Base-by-base conservation (phyloP, 2,888 invertebrate species). In the Sinelater perroti region DNA sequence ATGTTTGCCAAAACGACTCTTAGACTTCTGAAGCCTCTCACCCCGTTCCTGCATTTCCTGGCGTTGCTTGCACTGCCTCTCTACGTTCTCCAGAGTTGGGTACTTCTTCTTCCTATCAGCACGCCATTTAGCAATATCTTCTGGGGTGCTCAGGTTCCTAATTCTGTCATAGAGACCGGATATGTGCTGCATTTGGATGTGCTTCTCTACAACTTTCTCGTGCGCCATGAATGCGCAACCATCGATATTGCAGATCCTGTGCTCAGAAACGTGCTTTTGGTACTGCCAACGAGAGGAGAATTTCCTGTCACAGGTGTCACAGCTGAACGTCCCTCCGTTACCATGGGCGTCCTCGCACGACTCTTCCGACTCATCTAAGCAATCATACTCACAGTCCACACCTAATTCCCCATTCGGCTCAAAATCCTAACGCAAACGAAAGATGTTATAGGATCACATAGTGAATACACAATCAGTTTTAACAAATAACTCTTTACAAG, bases 61-160 rank as follows among this genome's bases (percentile, higher is more conserved):
- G 21, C 81, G 78, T 60, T 84, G 83, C 26, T 86, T 83, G 63
- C 83, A 82, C 69, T 85, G 82, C 62, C 85, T 83, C 58, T 85
- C 85, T 18, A 75, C 81, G 73, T 90, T 93, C 16, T 79, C 81
- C 54, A 67, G 74, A 1, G 63, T 64, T 0, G 77, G 76, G 66
- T 70, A 76, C 68, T 85, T 88, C 78, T 82, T 88, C 74, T 87
- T 90, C 42, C 97, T 82, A 69, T 95, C 94, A 45, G 84, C 85
- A 63, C 87, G 84, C 95, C 95, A 97, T 74, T 89, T 90, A 21
- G 86, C 80, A 56, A 95, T 88, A 64, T 94, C 93, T 74, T 93
- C 93, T 0, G 90, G 88, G 3, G 90, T 88, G 60, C 88, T 85
- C 3, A 90, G 71, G 64, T 88, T 87, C 65, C 87, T 85, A 59